Evolutionary conservation across 2,113 vertebrate genomes (phyloP).

Genomic region (mouse (Mus musculus)): DNA sequence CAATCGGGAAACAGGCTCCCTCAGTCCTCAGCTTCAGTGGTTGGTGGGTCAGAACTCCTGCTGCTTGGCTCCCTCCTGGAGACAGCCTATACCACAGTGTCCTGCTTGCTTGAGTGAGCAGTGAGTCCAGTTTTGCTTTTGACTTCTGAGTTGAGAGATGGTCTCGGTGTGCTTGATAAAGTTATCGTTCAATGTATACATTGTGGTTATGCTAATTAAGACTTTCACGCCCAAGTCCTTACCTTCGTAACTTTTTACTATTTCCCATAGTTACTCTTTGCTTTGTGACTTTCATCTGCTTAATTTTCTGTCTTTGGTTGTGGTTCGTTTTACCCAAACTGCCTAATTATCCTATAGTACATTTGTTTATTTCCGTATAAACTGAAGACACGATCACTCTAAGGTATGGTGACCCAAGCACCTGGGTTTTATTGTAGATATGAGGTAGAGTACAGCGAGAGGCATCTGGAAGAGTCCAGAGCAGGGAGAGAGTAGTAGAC

Average conservation of each 20-base stretch:
- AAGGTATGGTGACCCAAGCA: neutral
- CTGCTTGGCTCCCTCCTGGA: neutral
- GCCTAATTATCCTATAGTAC: neutral
- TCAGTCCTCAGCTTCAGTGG: neutral
- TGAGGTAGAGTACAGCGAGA: neutral
- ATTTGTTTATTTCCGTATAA: neutral
- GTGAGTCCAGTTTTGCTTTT: slow-evolving; percentile 5
- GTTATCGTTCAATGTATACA: neutral
- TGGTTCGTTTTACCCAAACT: neutral
- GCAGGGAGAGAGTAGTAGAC: neutral
- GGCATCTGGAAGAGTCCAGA: neutral
- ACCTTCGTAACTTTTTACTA: slow-evolving; percentile 24
- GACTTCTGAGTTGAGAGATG: slow-evolving; percentile 37
- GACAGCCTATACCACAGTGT: neutral
- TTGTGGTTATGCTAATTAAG: neutral
- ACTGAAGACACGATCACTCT: neutral
- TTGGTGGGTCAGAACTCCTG: neutral
- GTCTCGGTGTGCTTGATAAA: neutral
- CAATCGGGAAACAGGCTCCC: neutral
- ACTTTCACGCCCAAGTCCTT: slow-evolving; percentile 29
- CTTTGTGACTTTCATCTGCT: slow-evolving; percentile 40
- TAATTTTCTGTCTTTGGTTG: neutral
- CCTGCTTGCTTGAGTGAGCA: neutral
- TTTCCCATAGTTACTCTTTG: slow-evolving; percentile 51
- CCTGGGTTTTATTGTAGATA: neutral